Evolutionary conservation across 2,888 invertebrate species (phyloP), one percentile per base, ranked within the genome.

Genomic region (Cosmia pyralina): DNA sequence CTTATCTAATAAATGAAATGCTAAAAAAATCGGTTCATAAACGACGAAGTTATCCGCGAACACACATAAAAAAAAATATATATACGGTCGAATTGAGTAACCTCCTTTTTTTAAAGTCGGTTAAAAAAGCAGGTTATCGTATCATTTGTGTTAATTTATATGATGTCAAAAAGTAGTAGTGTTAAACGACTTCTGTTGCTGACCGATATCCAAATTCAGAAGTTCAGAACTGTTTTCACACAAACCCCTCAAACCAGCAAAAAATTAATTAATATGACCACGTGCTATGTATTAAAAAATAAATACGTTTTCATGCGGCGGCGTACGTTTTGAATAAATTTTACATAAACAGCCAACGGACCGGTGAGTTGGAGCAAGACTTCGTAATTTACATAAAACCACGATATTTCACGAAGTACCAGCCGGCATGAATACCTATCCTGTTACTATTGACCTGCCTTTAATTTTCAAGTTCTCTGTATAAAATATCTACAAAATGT

Each of bases 281-380:
- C 83, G 84, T 84, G 77, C 62, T 71, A 70, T 55, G 53, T 66
- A 78, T 72, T 79, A 77, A 70, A 83, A 82, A 60, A 71, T 64
- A 65, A 72, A 68, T 81, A 65, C 41, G 58, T 75, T 75, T 75
- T 57, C 81, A 70, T 76, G 62, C 78, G 60, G 34, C 68, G 66
- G 74, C 70, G 71, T 74, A 73, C 65, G 65, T 72, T 85, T 78
- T 83, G 78, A 85, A 85, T 85, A 85, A 85, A 85, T 83, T 85
- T 69, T 64, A 70, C 78, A 85, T 85, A 85, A 83, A 83, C 73
- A 76, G 64, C 73, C 55, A 50, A n/a, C 63, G 38, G 63, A 67
- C 72, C 75, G 65, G 78, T 71, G 75, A 72, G 72, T 68, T 60
- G 64, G 69, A 76, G 69, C 64, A 69, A 75, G 78, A 69, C 71